phyloP scores from a whole-genome alignment of 1,140 invertebrate species.

The Hermatobates lingyangjiaoensis region DNA sequence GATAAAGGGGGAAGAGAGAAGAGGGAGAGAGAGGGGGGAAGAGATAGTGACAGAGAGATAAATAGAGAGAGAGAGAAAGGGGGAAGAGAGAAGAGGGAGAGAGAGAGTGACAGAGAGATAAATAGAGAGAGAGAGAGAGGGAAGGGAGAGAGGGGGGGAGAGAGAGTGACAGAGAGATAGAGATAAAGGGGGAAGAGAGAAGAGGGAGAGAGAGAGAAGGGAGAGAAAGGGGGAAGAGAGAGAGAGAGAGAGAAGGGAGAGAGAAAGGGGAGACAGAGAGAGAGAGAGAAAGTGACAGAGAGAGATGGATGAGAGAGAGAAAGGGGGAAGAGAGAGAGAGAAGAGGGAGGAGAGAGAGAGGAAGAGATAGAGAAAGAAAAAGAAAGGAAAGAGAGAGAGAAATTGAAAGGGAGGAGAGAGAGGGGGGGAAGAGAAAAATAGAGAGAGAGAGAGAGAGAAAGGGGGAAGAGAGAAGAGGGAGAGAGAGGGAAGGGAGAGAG shows the following conservation, averaged over 20 bases:
- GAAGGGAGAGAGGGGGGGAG: neutral
- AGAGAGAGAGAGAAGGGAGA: neutral
- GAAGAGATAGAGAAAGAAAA: neutral
- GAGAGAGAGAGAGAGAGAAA: neutral
- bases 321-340: neutral
- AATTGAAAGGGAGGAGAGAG: no score
- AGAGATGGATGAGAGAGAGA: no score
- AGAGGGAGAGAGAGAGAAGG: neutral
- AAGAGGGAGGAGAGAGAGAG: neutral
- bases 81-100: neutral
- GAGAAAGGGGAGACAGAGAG: no score
- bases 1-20: no score
- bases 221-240: neutral
- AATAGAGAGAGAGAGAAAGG: no score
- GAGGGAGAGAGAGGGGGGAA: constrained; percentile 1
- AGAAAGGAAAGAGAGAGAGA: neutral
- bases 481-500: neutral
- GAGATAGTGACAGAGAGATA: neutral
- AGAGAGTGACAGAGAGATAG: no score
- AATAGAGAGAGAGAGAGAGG: no score
- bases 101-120: neutral
- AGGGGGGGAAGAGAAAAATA: no score
- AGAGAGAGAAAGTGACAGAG: no score
- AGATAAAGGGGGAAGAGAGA: no score
- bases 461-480: neutral